Base-by-base conservation (phyloP, 2,888 invertebrate species). In the Scelioninae gen. 2 region DNA sequence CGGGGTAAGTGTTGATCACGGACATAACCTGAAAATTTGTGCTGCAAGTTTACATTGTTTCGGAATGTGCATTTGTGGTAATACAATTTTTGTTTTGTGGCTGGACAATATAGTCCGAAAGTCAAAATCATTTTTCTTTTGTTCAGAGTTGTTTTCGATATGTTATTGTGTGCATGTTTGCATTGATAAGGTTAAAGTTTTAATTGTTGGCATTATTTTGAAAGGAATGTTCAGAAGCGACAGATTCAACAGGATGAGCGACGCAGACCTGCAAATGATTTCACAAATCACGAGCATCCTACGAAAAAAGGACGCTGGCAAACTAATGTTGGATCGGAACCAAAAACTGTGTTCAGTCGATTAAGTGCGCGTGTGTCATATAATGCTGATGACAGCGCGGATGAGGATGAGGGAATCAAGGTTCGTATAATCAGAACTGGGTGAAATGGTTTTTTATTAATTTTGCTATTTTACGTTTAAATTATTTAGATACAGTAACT, bases 291-390 rank as follows among this genome's bases (percentile, higher is more conserved):
- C 73, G 84, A 85, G 58, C 76, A 81, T 67, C 73, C 77, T 13
- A 76, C 80, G 10, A 79, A 79, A 2, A 86, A 85, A 68, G 78
- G 84, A 46, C 80, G 85, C 53, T 84, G 85, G 83, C 84, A 83
- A 39, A 72, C 77, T 2, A 79, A 82, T 2, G 19, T 69, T 0
- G 76, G 70, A 2, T 74, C 78, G 5, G 86, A 86, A 75, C 86
- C 85, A 25, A 86, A 86, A 78, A 86, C 86, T 58, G 86, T 86
- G 63, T 86, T 86, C 65, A 86, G 85, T 78, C 81, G 86, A 10
- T 79, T 86, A 57, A 86, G 86, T 74, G 86, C 85, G 16, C 78
- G 84, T 57, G 84, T 85, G 45, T 81, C 84, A 39, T 85, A 85
- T 18, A 85, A 82, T 78, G 82, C 83, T 1, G 86, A 86, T 74